Evolutionary conservation across 2,888 invertebrate species (phyloP).

Genomic region (Nymphalis polychloros): DNA sequence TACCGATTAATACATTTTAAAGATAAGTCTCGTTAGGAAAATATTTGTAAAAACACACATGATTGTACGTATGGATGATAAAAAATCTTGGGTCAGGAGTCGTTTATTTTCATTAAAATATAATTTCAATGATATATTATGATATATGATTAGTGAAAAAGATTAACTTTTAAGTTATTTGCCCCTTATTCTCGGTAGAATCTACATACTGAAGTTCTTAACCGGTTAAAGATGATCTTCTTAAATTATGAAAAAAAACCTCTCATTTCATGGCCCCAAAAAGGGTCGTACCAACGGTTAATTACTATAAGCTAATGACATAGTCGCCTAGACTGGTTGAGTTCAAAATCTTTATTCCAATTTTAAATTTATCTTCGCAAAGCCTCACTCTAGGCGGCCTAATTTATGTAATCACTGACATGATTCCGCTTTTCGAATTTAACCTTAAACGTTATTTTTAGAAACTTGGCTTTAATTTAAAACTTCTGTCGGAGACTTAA

Average conservation of each 20-base stretch:
- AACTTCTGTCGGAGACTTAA: background rate
- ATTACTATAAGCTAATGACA: constrained; percentile 36
- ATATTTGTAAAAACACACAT: too few species aligned
- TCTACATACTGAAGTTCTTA: too few species aligned
- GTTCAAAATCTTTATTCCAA: background rate
- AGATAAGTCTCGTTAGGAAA: too few species aligned
- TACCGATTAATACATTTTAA: too few species aligned
- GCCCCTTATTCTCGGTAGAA: too few species aligned
- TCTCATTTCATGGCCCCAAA: constrained; percentile 30
- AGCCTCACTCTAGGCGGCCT: constrained; percentile 16
- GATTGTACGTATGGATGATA: too few species aligned
- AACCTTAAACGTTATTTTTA: background rate
- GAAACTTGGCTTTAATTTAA: background rate
- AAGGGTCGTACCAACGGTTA: constrained; percentile 31
- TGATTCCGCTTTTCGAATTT: background rate
- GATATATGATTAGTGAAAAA: too few species aligned
- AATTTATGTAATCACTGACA: constrained; percentile 23
- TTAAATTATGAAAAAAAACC: background rate
- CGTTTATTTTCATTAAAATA: too few species aligned
- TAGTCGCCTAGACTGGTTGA: constrained; percentile 5
- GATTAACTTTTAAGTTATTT: too few species aligned
- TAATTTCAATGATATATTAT: too few species aligned
- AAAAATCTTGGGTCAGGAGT: too few species aligned
- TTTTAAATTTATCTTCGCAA: background rate
- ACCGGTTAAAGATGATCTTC: too few species aligned